phyloP scores from a whole-genome alignment of 2,797 vertebrate genomes.

The Gymnoscopelus microlampas region DNA sequence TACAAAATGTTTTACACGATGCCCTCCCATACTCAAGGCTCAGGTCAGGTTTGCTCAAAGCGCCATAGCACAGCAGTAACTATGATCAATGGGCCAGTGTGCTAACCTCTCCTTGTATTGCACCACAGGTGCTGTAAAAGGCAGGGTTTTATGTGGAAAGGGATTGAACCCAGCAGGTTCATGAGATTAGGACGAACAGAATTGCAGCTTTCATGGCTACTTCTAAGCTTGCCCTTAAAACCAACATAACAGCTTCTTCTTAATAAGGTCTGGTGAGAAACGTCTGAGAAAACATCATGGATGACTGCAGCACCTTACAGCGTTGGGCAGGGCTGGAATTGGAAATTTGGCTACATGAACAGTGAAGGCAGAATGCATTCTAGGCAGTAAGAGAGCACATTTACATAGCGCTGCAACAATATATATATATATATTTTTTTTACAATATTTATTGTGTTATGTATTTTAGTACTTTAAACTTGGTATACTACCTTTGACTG shows the following conservation, averaged over 20 bases:
- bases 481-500: no score
- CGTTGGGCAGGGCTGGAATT: slow-evolving; percentile 6
- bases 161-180: slow-evolving; percentile 31
- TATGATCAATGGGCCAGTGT: slow-evolving; percentile 43
- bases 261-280: slow-evolving; percentile 5
- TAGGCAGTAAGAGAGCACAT: not conserved
- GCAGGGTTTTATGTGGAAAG: slow-evolving; percentile 35
- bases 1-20: slow-evolving; percentile 27
- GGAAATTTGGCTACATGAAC: not conserved
- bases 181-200: slow-evolving; percentile 30
- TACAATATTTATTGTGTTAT: no score
- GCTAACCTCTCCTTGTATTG: slow-evolving; percentile 25
- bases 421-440: no score
- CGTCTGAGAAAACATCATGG: not conserved
- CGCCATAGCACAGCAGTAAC: slow-evolving; percentile 42
- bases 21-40: slow-evolving; percentile 42
- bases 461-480: no score
- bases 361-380: not conserved
- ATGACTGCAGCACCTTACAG: slow-evolving; percentile 11
- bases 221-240: slow-evolving; percentile 15
- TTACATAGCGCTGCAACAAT: no score
- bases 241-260: slow-evolving; percentile 30
- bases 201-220: not conserved
- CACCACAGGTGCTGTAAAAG: slow-evolving; percentile 37
- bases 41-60: slow-evolving; percentile 54